These are phyloP conservation scores for Campylorhamphus procurvoides DNA, from an alignment of 2,113 vertebrate species.

Conservation along the genomic window DNA sequence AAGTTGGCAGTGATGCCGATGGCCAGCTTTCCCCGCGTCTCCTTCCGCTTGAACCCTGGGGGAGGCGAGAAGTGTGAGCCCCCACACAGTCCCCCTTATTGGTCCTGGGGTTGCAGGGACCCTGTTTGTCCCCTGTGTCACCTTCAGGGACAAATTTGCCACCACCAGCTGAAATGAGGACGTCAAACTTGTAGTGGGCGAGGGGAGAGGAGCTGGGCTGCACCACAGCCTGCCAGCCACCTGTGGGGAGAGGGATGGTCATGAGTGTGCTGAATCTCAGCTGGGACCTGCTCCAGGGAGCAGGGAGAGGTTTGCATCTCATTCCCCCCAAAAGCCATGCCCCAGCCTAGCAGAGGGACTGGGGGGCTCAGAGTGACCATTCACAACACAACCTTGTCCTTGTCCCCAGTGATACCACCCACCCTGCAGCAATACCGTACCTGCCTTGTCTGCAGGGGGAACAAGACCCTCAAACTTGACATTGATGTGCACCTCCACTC, in stretches of 20 bases:
- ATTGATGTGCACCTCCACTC: constrained; percentile 88
- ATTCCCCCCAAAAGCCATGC: background rate
- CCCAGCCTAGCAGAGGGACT: rapidly evolving
- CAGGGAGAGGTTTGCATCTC: background rate
- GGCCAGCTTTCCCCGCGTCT: constrained; percentile 89
- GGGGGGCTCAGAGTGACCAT: background rate
- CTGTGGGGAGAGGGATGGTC: constrained; percentile 29
- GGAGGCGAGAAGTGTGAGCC: background rate
- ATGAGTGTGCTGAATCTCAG: background rate
- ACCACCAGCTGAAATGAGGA: constrained; percentile 92
- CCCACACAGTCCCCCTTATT: rapidly evolving
- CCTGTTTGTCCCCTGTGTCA: constrained; percentile 74
- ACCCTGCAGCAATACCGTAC: background rate
- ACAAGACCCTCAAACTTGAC: constrained; percentile 81
- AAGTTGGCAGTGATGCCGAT: constrained; percentile 97
- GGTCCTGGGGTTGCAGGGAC: background rate
- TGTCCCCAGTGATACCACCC: background rate
- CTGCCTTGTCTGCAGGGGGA: constrained; percentile 51
- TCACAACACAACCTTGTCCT: background rate
- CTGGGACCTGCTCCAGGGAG: background rate
- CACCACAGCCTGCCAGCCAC: constrained; percentile 85
- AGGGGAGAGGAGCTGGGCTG: constrained; percentile 79
- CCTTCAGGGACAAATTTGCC: constrained; percentile 90
- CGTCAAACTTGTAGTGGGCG: constrained; percentile 84
- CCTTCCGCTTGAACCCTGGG: constrained; percentile 88